phyloP scores from a whole-genome alignment of 2,113 vertebrate genomes.

The Entomyzon cyanotis region DNA sequence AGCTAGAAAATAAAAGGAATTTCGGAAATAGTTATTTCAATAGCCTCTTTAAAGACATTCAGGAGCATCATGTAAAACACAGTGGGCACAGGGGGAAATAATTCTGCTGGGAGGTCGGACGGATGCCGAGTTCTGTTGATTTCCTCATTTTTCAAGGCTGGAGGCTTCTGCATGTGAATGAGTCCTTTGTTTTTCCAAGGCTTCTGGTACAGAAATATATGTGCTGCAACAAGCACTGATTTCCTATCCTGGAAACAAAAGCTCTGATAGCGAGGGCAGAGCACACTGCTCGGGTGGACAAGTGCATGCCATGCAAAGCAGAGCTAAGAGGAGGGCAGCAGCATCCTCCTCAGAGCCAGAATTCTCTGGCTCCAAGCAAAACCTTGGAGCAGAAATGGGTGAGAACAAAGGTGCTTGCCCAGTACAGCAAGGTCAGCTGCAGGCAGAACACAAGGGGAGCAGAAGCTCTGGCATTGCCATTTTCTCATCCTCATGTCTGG shows the following conservation, averaged over 20 bases:
- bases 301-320: neutral
- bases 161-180: slow-evolving; percentile 37
- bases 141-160: slow-evolving; percentile 51
- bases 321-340: neutral
- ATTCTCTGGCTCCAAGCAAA: neutral
- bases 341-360: neutral
- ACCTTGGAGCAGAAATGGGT: neutral
- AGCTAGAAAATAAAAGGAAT: slow-evolving; percentile 13
- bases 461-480: neutral
- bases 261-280: neutral
- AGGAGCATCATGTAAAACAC: neutral
- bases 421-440: neutral
- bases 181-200: slow-evolving; percentile 37
- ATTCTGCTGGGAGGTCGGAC: slow-evolving; percentile 5
- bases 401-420: neutral
- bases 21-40: slow-evolving; percentile 25
- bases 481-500: neutral
- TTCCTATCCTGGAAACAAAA: slow-evolving; percentile 20
- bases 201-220: slow-evolving; percentile 46
- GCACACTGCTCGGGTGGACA: neutral
- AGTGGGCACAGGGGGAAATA: neutral
- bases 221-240: neutral
- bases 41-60: neutral
- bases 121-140: slow-evolving; percentile 6
- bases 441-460: neutral